Evolutionary conservation across 1,140 invertebrate species (phyloP).

Genomic region (Riptortus pedestris): DNA sequence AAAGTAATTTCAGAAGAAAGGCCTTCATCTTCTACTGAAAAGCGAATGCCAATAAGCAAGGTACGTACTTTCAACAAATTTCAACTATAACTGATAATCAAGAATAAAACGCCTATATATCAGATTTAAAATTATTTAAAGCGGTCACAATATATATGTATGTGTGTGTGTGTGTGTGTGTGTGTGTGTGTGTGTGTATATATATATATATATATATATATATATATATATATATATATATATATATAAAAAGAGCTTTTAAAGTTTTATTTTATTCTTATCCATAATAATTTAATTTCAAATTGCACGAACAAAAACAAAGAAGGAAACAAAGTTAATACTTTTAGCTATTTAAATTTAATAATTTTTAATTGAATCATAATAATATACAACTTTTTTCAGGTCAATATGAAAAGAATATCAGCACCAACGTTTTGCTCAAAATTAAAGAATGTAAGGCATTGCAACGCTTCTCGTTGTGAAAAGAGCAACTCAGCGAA

Average conservation of each 20-base stretch:
- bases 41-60: neutral
- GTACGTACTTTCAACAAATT: neutral
- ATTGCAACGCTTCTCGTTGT: neutral
- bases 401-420: slow-evolving; percentile 40
- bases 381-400: slow-evolving; percentile 1
- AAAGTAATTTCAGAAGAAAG: slow-evolving; percentile 2
- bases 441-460: slow-evolving; percentile 24
- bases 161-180: slow-evolving; percentile 4
- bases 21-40: neutral
- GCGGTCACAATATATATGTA: neutral
- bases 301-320: neutral
- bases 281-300: neutral
- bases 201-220: neutral
- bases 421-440: slow-evolving; percentile 43
- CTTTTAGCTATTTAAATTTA: neutral
- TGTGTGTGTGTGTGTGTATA: neutral
- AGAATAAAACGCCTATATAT: neutral
- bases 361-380: neutral
- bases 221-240: neutral
- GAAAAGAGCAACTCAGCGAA: neutral
- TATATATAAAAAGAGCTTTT: slow-evolving; percentile 1
- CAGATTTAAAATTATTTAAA: neutral
- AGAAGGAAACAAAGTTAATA: neutral
- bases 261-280: neutral
- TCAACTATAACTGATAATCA: neutral